Conservation (phyloP, 2,888 invertebrate genomes). For the Bellardia pandia region DNA sequence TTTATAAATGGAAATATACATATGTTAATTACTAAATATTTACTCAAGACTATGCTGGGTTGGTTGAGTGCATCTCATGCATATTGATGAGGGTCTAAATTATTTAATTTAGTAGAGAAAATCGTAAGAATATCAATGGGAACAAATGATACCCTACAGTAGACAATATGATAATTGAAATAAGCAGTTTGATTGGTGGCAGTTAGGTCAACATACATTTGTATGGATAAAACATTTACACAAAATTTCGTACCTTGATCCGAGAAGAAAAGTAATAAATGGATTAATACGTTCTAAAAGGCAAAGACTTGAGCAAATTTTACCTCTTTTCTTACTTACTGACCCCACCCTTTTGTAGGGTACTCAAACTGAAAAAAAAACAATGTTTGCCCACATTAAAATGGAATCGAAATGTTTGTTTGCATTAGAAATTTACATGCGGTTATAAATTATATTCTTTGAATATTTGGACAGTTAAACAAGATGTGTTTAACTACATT, state of each 20-base stretch:
- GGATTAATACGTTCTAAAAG: too few species aligned
- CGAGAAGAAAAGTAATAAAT: too few species aligned
- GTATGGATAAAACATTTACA: too few species aligned
- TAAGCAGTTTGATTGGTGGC: too few species aligned
- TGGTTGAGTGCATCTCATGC: background rate
- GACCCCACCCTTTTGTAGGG: background rate
- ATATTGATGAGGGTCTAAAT: constrained; percentile 37
- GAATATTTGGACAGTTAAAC: constrained; percentile 54
- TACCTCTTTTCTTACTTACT: background rate
- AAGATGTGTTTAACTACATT: constrained; percentile 46
- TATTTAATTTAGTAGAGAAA: background rate
- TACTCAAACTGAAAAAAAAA: background rate
- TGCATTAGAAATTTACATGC: constrained; percentile 48
- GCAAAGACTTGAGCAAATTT: too few species aligned
- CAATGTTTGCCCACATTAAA: constrained; percentile 1
- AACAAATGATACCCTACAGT: background rate
- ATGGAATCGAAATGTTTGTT: constrained; percentile 19
- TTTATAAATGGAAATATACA: constrained; percentile 36
- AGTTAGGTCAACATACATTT: background rate
- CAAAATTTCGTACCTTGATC: too few species aligned
- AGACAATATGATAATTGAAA: background rate
- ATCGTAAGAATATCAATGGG: background rate
- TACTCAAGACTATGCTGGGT: constrained; percentile 14
- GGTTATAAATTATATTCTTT: constrained; percentile 54
- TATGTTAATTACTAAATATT: constrained; percentile 54